These are phyloP conservation scores for Oeneis ivallda DNA, from an alignment of 2,888 invertebrate species.

Conservation along the genomic window DNA sequence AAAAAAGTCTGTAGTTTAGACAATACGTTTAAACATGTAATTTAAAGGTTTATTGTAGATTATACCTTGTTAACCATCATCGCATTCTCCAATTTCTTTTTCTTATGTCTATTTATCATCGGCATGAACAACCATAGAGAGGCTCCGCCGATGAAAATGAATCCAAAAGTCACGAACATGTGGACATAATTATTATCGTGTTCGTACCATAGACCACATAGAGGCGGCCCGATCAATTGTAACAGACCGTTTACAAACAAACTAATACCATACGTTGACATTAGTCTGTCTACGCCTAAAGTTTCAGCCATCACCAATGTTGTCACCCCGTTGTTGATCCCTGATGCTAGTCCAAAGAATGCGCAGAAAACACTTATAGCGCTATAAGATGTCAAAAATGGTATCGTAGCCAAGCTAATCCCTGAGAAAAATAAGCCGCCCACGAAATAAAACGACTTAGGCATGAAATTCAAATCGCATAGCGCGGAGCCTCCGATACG, in stretches of 20 bases:
- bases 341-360: conserved; percentile 90
- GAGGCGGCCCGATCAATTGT: conserved; percentile 90
- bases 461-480: conserved; percentile 89
- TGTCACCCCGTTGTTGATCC: conserved; percentile 91
- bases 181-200: conserved; percentile 84
- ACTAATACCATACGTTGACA: conserved; percentile 93
- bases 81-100: conserved; percentile 43
- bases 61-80: conserved; percentile 32
- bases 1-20: not conserved
- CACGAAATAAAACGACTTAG: conserved; percentile 91
- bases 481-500: conserved; percentile 92
- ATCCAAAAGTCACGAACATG: conserved; percentile 88
- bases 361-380: conserved; percentile 86
- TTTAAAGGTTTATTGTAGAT: not conserved
- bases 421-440: conserved; percentile 90
- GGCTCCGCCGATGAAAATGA: conserved; percentile 87
- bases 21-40: too few relatives aligned
- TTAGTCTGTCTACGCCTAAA: conserved; percentile 90
- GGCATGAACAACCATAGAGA: conserved; percentile 90
- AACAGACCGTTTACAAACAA: conserved; percentile 91
- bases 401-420: conserved; percentile 86
- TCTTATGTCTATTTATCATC: conserved; percentile 79
- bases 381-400: conserved; percentile 84
- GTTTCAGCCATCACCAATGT: conserved; percentile 94
- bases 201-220: conserved; percentile 88